Conservation (phyloP, 2,888 invertebrate genomes). For the Nebria salina region DNA sequence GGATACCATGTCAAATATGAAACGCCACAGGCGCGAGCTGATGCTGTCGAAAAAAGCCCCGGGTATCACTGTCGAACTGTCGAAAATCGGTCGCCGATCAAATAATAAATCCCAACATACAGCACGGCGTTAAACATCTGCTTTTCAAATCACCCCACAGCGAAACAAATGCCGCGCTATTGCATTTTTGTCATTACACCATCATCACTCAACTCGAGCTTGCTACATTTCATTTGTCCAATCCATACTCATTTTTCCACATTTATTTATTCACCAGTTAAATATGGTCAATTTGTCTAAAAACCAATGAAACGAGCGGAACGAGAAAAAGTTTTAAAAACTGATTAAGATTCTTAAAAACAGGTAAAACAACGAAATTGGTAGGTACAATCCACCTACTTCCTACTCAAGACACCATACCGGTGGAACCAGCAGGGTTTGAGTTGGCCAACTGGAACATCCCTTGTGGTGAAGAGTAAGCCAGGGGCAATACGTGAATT, state of each 20-base stretch:
- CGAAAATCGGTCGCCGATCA: not conserved
- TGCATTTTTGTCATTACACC: not conserved
- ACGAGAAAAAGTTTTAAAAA: not conserved
- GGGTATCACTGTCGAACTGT: not conserved
- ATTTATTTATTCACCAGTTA: too few relatives aligned
- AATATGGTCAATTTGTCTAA: too few relatives aligned
- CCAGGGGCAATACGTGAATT: constrained; percentile 34
- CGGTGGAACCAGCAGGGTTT: constrained; percentile 24
- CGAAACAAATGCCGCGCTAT: not conserved
- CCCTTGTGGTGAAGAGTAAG: constrained; percentile 41
- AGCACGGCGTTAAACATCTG: not conserved
- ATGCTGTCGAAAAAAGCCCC: not conserved
- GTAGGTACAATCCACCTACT: constrained; percentile 7
- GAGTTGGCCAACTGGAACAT: constrained; percentile 18
- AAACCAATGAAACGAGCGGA: too few relatives aligned
- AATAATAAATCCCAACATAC: not conserved
- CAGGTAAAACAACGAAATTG: constrained; percentile 21
- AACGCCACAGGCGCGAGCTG: not conserved
- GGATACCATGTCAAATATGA: not conserved
- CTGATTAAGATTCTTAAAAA: not conserved
- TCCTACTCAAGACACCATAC: not conserved
- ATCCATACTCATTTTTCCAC: not conserved
- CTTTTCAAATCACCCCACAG: not conserved
- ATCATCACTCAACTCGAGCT: not conserved
- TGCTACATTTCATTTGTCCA: not conserved